Evolutionary conservation across 2,113 vertebrate genomes (phyloP).

Genomic region (Platanista minor): DNA sequence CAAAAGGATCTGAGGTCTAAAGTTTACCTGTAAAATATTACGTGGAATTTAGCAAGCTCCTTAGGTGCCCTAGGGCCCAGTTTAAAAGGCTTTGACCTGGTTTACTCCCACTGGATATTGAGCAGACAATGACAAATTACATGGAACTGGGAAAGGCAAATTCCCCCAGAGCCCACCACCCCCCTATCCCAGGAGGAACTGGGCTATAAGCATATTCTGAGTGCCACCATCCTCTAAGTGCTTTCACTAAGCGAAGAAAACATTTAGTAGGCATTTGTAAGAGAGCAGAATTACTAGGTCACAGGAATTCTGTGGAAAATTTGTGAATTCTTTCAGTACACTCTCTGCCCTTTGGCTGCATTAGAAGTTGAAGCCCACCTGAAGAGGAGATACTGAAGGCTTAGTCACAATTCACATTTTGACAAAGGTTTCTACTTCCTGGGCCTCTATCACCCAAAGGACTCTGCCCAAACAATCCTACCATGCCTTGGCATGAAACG

Average conservation of each 20-base stretch:
- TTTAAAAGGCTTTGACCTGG: background rate
- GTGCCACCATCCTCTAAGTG: background rate
- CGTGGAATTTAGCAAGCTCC: background rate
- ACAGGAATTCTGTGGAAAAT: background rate
- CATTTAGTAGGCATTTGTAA: background rate
- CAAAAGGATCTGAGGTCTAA: background rate
- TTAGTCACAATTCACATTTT: slow-evolving; percentile 14
- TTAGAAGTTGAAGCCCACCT: background rate
- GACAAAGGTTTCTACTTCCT: background rate
- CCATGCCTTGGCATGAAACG: background rate
- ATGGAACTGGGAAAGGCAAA: background rate
- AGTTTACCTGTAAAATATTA: background rate
- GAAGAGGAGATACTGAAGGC: background rate
- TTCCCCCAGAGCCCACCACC: background rate
- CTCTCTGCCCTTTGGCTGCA: background rate
- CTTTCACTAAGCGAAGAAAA: background rate
- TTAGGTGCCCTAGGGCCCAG: background rate
- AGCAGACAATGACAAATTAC: background rate
- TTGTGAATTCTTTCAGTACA: background rate
- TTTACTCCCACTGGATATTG: background rate
- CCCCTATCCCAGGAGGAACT: background rate
- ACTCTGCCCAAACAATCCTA: background rate
- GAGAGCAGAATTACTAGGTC: background rate
- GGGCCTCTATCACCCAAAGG: background rate
- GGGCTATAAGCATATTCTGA: background rate